Evolutionary conservation across 2,113 vertebrate genomes (phyloP), one percentile per base, ranked within the genome.

Genomic region (Tenrec ecaudatus): DNA sequence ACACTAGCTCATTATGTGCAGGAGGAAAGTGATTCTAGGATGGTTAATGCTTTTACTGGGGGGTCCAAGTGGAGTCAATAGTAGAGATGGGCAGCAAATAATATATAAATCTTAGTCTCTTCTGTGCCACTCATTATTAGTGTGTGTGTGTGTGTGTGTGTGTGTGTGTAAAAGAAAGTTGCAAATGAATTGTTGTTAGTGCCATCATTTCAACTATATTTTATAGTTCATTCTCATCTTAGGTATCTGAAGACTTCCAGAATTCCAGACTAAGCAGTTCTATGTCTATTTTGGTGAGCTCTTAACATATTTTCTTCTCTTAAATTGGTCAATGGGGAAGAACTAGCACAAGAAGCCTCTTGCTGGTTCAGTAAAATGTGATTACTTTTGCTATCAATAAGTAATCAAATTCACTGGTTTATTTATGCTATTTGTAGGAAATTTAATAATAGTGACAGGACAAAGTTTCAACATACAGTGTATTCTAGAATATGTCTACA

Each of bases 301-400:
- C 0, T 89, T 87, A 89, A 77, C 14, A 92, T 43, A 90, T 85
- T 91, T 95, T n/a, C 73, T 96, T 90, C 60, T 73, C 43, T 36
- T 92, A 76, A 68, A n/a, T 73, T 86, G 19, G 27, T 90, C 79
- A 91, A 86, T 11, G 91, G 79, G 22, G n/a, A 96, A 92, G 40
- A 96, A 96, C 81, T 93, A 92, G 33, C 12, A 88, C 14, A 76
- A 92, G 68, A 95, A 93, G 7, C n/a, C n/a, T 89, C 22, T 88
- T 95, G 73, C 9, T 64, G 4, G 17, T 94, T 95, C 80, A 95
- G 90, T 96, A 97, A 90, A 92, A 92, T 87, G 27, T 95, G 40
- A 94, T 91, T 95, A 91, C 38, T 95, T 95, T 89, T 92, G 58
- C 27, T 90, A 78, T 29, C 43, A 95, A 82, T 68, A 90, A 79